Evolutionary conservation across 2,888 invertebrate genomes (phyloP).

Genomic region (Troides oblongomaculatus): DNA sequence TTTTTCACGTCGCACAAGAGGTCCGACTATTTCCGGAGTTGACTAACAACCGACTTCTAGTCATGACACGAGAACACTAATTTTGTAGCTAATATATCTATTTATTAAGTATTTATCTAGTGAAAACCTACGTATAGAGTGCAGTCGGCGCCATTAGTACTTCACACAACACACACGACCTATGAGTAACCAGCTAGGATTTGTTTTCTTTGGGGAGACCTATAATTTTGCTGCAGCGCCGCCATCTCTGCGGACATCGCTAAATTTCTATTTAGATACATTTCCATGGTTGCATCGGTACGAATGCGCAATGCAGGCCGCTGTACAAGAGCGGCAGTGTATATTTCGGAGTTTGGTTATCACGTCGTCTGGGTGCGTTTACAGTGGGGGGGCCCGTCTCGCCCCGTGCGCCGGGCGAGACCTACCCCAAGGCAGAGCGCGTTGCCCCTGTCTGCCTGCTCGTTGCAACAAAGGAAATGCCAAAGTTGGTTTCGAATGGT

Average conservation of each 20-base stretch:
- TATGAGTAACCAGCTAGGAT: slow-evolving; percentile 51
- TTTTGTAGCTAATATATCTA: too few species aligned
- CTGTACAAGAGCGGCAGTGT: slow-evolving; percentile 39
- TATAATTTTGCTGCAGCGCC: slow-evolving; percentile 63
- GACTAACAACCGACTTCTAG: too few species aligned
- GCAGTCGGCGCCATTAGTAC: too few species aligned
- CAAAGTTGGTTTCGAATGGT: slow-evolving; percentile 29
- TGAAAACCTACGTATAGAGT: too few species aligned
- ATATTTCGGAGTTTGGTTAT: slow-evolving; percentile 4
- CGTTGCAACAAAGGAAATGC: slow-evolving; percentile 24
- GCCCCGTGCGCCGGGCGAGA: slow-evolving; percentile 54
- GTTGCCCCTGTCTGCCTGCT: slow-evolving; percentile 46
- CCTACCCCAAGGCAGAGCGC: slow-evolving; percentile 67
- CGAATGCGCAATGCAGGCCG: background rate
- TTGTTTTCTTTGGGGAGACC: slow-evolving; percentile 63
- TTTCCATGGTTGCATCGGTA: slow-evolving; percentile 40
- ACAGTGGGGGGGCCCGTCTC: slow-evolving; percentile 51
- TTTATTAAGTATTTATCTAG: too few species aligned
- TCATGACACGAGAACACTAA: too few species aligned
- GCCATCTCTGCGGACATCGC: slow-evolving; percentile 12
- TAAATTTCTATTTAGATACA: background rate
- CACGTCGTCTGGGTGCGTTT: slow-evolving; percentile 32
- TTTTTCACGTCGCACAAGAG: too few species aligned
- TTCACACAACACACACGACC: slow-evolving; percentile 37
- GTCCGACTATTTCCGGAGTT: too few species aligned